Evolutionary conservation across 2,888 invertebrate genomes (phyloP).

Genomic region (Dasysyrphus albostriatus): DNA sequence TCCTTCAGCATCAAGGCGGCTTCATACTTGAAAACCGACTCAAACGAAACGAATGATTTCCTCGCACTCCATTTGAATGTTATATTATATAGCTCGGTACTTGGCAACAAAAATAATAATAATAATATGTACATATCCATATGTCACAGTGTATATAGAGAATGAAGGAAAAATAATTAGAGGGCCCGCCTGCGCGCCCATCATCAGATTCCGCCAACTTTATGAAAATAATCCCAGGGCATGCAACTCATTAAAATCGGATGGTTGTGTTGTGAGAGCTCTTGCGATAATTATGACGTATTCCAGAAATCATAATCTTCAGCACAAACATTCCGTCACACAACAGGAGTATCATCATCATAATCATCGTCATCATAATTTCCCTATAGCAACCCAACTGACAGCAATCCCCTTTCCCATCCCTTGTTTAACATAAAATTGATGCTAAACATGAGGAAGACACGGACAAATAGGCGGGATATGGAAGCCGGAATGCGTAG

Average conservation of each 20-base stretch:
- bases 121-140: too few species aligned
- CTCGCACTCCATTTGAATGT: conserved; percentile 65
- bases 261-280: conserved; percentile 42
- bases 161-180: conserved; percentile 66
- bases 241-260: conserved; percentile 72
- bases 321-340: conserved; percentile 34
- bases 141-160: conserved; percentile 16
- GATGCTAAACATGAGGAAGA: conserved; percentile 47
- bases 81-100: conserved; percentile 18
- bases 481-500: background rate
- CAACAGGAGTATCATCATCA: background rate
- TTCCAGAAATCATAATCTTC: conserved; percentile 66
- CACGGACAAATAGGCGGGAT: conserved; percentile 11
- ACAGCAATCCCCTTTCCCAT: background rate
- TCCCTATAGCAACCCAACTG: conserved; percentile 19
- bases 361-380: conserved; percentile 41
- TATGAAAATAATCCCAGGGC: conserved; percentile 66
- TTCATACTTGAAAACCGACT: conserved; percentile 70
- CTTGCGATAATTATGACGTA: conserved; percentile 69
- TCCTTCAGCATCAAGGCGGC: conserved; percentile 30
- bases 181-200: conserved; percentile 48
- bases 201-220: background rate
- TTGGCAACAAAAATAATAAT: conserved; percentile 53
- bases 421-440: conserved; percentile 25
- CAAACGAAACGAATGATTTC: conserved; percentile 76